Percentiles rank a stretch among this genome's conserved stretches.
These are phyloP conservation scores for Ellobium chinense DNA, from an alignment of 2,888 invertebrate genomes.

Conservation along the genomic window DNA sequence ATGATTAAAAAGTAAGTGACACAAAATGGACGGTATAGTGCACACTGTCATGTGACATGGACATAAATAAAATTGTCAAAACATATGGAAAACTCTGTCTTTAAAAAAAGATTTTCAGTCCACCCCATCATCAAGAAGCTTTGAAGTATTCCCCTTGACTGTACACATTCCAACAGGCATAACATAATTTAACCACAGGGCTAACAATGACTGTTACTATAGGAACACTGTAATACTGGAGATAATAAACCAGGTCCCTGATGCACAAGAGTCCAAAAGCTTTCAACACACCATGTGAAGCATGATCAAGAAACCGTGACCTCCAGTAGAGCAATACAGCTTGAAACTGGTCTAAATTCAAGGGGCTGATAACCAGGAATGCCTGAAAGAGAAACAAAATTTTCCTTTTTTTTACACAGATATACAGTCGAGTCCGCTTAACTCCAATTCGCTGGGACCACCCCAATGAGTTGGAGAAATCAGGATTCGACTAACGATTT, in stretches of 20 bases:
- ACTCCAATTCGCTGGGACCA: no score
- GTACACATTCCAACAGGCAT: constrained; percentile 66
- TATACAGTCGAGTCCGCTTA: no score
- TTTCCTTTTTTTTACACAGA: not conserved
- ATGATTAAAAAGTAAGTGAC: no score
- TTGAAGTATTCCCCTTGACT: constrained; percentile 31
- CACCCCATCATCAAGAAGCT: no score
- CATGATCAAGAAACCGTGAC: constrained; percentile 68
- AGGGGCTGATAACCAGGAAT: constrained; percentile 59
- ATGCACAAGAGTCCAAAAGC: constrained; percentile 70
- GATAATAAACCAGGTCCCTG: constrained; percentile 70
- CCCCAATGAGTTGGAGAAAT: no score
- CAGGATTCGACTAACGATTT: no score
- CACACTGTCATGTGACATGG: no score
- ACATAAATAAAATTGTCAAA: no score
- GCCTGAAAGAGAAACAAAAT: constrained; percentile 61
- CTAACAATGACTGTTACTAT: constrained; percentile 71
- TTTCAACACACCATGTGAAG: constrained; percentile 63
- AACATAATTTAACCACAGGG: constrained; percentile 69
- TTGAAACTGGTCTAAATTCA: constrained; percentile 60
- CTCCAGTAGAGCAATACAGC: constrained; percentile 70
- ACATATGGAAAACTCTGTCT: no score
- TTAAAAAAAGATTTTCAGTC: no score
- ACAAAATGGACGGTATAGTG: no score
- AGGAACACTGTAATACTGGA: constrained; percentile 76